These are phyloP conservation scores for Syngnathus rostellatus DNA, from an alignment of 2,797 vertebrate species.

Conservation along the genomic window DNA sequence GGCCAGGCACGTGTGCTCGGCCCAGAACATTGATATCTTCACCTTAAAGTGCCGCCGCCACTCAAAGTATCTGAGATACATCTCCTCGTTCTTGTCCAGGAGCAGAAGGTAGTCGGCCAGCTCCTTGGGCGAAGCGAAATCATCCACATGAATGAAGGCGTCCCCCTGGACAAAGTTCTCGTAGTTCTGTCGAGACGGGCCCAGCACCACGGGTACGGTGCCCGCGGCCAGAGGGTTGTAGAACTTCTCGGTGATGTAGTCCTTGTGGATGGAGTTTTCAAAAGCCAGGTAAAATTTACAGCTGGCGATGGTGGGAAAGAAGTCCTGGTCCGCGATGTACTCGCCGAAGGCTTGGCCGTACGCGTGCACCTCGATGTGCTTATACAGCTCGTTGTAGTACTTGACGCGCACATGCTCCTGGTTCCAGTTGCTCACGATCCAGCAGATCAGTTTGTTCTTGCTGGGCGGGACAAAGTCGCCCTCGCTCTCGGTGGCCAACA, in stretches of 20 bases:
- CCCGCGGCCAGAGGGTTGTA: slow-evolving; percentile 91
- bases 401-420: slow-evolving; percentile 90
- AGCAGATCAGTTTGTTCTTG: slow-evolving; percentile 93
- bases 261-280: slow-evolving; percentile 97
- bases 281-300: slow-evolving; percentile 98
- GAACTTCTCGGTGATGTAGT: slow-evolving; percentile 98
- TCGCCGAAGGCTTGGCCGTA: slow-evolving; percentile 93
- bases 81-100: slow-evolving; percentile 89
- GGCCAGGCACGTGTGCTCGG: slow-evolving; percentile 90
- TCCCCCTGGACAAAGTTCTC: slow-evolving; percentile 94
- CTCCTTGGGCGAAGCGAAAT: slow-evolving; percentile 90
- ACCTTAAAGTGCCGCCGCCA: slow-evolving; percentile 95
- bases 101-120: slow-evolving; percentile 89
- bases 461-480: slow-evolving; percentile 83
- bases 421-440: slow-evolving; percentile 99
- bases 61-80: slow-evolving; percentile 91
- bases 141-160: slow-evolving; percentile 95
- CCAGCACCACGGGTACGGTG: slow-evolving; percentile 89
- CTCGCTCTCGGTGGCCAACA: slow-evolving; percentile 75
- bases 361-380: slow-evolving; percentile 91
- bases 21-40: slow-evolving; percentile 88
- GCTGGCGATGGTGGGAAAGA: slow-evolving; percentile 87
- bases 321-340: slow-evolving; percentile 84
- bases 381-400: slow-evolving; percentile 95
- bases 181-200: slow-evolving; percentile 89